Percentiles rank a stretch among this genome's conserved stretches.
Evolutionary conservation across 1,140 invertebrate genomes (phyloP).

Genomic region (Zaprionus taronus): DNA sequence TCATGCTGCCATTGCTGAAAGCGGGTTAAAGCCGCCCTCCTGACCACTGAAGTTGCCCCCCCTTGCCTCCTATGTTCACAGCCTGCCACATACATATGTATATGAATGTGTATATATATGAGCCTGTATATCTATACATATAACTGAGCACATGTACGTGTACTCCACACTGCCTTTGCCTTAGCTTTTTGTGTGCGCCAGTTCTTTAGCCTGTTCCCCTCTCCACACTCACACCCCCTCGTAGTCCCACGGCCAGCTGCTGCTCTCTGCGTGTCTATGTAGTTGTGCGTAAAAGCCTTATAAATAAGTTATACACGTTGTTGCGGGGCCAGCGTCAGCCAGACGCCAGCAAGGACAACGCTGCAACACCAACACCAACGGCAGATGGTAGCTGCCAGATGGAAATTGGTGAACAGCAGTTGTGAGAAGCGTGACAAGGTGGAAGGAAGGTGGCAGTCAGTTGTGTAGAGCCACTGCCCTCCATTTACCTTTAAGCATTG

Average conservation of each 20-base stretch:
- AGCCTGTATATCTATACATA: slow-evolving; percentile 8
- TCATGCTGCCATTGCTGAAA: slow-evolving; percentile 60
- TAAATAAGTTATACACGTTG: slow-evolving; percentile 80
- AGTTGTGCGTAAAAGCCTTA: slow-evolving; percentile 81
- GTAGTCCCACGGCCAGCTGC: not conserved
- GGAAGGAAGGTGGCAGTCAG: too few species aligned
- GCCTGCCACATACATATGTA: slow-evolving; percentile 7
- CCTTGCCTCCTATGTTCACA: not conserved
- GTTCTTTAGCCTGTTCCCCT: slow-evolving; percentile 23
- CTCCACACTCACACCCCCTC: slow-evolving; percentile 2
- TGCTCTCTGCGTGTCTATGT: slow-evolving; percentile 45
- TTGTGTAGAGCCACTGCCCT: not conserved
- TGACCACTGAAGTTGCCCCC: slow-evolving; percentile 1
- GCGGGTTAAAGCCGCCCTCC: slow-evolving; percentile 67
- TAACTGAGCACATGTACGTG: slow-evolving; percentile 25
- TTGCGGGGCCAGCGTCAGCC: slow-evolving; percentile 35
- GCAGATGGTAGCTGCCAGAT: not conserved
- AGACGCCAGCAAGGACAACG: slow-evolving; percentile 43
- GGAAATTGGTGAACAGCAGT: slow-evolving; percentile 5
- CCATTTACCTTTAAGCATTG: slow-evolving; percentile 13
- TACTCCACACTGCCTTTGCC: slow-evolving; percentile 40
- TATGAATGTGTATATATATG: slow-evolving; percentile 23
- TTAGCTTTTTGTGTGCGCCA: slow-evolving; percentile 48
- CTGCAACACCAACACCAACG: not conserved
- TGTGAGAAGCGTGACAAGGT: not conserved